These are phyloP conservation scores for Chouioia cunea DNA, from an alignment of 2,888 invertebrate species.

Conservation along the genomic window DNA sequence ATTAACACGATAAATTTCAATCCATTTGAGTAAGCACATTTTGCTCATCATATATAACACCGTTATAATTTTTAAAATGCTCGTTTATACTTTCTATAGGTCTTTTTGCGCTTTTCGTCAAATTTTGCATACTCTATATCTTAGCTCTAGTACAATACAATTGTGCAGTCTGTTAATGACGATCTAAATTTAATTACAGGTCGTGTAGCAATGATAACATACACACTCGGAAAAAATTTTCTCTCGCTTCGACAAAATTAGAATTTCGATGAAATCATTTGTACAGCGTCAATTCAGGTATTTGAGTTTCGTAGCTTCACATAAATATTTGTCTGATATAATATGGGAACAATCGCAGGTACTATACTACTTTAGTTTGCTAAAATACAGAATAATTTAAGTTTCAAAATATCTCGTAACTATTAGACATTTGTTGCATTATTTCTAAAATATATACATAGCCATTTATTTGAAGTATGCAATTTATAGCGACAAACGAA, in stretches of 20 bases:
- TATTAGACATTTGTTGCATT: slow-evolving; percentile 40
- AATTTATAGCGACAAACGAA: slow-evolving; percentile 28
- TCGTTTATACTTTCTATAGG: slow-evolving; percentile 51
- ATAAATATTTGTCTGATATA: slow-evolving; percentile 33
- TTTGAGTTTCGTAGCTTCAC: slow-evolving; percentile 39
- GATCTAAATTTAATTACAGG: slow-evolving; percentile 57
- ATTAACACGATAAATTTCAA: too few relatives aligned
- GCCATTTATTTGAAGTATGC: slow-evolving; percentile 37
- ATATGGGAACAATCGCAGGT: slow-evolving; percentile 35
- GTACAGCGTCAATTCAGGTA: slow-evolving; percentile 44
- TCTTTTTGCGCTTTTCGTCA: slow-evolving; percentile 27
- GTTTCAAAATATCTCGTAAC: slow-evolving; percentile 46
- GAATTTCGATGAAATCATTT: slow-evolving; percentile 42
- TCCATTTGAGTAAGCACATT: too few relatives aligned
- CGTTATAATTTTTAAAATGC: slow-evolving; percentile 44
- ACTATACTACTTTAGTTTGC: slow-evolving; percentile 31
- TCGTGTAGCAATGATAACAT: slow-evolving; percentile 40
- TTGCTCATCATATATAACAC: slow-evolving; percentile 47
- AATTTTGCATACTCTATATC: slow-evolving; percentile 39
- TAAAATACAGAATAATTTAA: slow-evolving; percentile 40
- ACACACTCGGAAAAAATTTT: slow-evolving; percentile 45
- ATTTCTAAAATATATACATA: slow-evolving; percentile 41
- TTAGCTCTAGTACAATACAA: slow-evolving; percentile 58
- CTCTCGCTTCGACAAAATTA: slow-evolving; percentile 44
- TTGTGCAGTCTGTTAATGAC: slow-evolving; percentile 60